Conservation (phyloP, 1,140 invertebrate species). For the Magallana ariakensis region DNA sequence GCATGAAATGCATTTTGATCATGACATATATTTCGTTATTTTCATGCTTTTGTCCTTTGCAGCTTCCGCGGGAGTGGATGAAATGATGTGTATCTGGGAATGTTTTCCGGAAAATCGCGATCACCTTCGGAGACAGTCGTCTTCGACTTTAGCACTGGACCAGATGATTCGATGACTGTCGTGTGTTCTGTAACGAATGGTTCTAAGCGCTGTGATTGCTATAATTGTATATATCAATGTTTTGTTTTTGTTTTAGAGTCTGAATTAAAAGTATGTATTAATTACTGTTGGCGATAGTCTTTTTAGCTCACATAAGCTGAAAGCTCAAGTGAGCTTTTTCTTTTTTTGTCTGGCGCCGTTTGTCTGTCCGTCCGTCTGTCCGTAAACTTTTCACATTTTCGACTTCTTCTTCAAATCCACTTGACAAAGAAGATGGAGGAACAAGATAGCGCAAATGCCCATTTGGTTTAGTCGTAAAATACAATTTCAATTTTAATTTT, state of each 20-base stretch:
- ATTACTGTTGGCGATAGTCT: neutral
- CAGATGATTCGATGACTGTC: conserved; percentile 12
- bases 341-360: neutral
- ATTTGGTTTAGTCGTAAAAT: too few species aligned
- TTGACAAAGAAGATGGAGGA: too few species aligned
- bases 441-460: too few species aligned
- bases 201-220: neutral
- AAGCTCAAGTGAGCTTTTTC: neutral
- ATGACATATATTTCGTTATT: too few species aligned
- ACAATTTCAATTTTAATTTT: too few species aligned
- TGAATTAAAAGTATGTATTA: neutral
- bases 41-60: neutral
- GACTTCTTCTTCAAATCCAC: too few species aligned
- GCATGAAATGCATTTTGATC: too few species aligned
- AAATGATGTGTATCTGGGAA: conserved; percentile 58
- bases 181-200: neutral
- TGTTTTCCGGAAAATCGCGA: conserved; percentile 55
- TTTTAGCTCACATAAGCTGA: neutral
- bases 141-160: neutral
- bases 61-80: conserved; percentile 61
- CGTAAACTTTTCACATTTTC: too few species aligned
- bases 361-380: too few species aligned
- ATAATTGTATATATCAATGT: neutral
- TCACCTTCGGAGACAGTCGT: neutral
- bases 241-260: neutral